phyloP scores from a whole-genome alignment of 2,888 invertebrate species.

The Drosophila mettleri region DNA sequence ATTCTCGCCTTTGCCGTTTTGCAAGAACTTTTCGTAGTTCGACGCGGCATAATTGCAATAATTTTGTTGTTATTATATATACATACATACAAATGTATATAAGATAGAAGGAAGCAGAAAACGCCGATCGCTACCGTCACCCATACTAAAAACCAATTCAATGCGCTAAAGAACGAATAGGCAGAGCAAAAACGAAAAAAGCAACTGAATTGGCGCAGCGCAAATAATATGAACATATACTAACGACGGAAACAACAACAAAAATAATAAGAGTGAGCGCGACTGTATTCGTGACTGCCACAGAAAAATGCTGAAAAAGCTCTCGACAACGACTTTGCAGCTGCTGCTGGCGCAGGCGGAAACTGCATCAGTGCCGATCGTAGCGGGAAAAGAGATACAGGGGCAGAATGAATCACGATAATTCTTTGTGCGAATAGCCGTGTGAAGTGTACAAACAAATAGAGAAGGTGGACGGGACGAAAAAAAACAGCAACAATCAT shows the following conservation, averaged over 20 bases:
- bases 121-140: constrained; percentile 34
- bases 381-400: constrained; percentile 31
- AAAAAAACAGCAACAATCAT: constrained; percentile 56
- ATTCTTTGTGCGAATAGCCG: constrained; percentile 62
- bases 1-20: constrained; percentile 39
- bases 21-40: constrained; percentile 53
- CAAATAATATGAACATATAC: constrained; percentile 68
- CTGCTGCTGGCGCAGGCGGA: constrained; percentile 72
- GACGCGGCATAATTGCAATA: constrained; percentile 59
- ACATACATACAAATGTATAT: constrained; percentile 22
- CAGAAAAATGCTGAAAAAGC: constrained; percentile 71
- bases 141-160: constrained; percentile 55
- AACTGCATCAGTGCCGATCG: constrained; percentile 64
- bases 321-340: constrained; percentile 57
- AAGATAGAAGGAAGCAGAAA: constrained; percentile 55
- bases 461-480: constrained; percentile 52
- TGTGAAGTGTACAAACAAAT: constrained; percentile 63
- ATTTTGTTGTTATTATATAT: constrained; percentile 50
- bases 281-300: constrained; percentile 60
- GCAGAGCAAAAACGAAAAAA: constrained; percentile 50
- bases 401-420: constrained; percentile 68
- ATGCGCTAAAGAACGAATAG: constrained; percentile 57
- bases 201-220: constrained; percentile 61
- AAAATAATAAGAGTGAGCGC: constrained; percentile 29
- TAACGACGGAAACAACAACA: constrained; percentile 32